Evolutionary conservation across 2,797 vertebrate genomes (phyloP).

Genomic region (Lophius americanus): DNA sequence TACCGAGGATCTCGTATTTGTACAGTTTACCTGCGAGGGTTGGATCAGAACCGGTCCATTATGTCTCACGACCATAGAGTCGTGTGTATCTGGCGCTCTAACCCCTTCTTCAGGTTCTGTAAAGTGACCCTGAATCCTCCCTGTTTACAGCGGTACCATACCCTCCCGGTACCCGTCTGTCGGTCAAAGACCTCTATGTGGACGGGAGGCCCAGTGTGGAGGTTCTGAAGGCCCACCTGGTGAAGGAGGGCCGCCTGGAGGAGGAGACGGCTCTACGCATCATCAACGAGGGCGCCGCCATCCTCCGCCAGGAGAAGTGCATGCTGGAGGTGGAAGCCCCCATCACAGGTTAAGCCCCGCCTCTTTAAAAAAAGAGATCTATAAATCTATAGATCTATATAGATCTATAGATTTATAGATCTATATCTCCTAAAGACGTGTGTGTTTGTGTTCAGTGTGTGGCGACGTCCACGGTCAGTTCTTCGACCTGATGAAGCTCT

Average conservation of each 20-base stretch:
- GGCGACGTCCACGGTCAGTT: constrained; percentile 98
- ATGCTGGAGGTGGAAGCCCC: constrained; percentile 98
- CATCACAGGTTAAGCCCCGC: constrained; percentile 86
- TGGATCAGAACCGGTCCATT: no score
- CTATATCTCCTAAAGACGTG: neutral
- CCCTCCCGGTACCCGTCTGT: constrained; percentile 91
- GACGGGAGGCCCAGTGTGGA: constrained; percentile 93
- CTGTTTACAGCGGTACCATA: constrained; percentile 89
- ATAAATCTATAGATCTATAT: no score
- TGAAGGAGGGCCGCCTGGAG: constrained; percentile 95
- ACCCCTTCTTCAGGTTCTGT: neutral
- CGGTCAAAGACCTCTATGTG: constrained; percentile 92
- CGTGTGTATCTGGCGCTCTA: no score
- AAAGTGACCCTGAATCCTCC: neutral
- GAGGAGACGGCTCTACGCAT: constrained; percentile 94
- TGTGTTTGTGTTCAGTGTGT: constrained; percentile 84
- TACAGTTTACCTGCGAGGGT: no score
- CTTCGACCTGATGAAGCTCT: constrained; percentile 99
- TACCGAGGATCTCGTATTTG: no score
- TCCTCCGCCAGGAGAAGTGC: constrained; percentile 93
- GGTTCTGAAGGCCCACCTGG: constrained; percentile 91
- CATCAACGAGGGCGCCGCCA: constrained; percentile 92
- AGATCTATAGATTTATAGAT: no score
- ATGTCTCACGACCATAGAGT: no score
- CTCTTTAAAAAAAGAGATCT: neutral